Evolutionary conservation across 2,797 vertebrate genomes (phyloP).

Genomic region (Bovichtus variegatus): DNA sequence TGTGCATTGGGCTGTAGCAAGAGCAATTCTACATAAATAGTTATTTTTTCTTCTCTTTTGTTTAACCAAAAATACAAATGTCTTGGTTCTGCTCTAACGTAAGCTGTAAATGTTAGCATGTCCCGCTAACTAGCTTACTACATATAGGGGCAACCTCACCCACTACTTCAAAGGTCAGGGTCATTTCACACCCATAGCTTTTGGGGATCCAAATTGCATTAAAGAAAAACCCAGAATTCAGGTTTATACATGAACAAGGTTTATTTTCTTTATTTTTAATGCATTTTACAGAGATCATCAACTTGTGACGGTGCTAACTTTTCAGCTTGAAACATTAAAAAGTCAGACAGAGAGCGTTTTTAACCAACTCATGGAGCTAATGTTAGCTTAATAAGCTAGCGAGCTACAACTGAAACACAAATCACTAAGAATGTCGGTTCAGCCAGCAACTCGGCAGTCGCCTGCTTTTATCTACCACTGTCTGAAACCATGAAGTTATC

Average conservation of each 20-base stretch:
- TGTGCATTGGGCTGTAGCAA: neutral
- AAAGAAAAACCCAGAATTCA: neutral
- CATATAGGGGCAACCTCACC: neutral
- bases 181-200: neutral
- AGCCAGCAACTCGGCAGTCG: neutral
- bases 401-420: slow-evolving; percentile 3
- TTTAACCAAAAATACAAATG: neutral
- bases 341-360: neutral
- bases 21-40: neutral
- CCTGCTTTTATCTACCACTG: neutral
- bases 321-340: neutral
- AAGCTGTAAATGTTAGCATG: neutral
- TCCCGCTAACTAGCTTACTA: neutral
- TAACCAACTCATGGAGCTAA: no score
- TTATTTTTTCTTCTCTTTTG: neutral
- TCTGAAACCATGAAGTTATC: no score
- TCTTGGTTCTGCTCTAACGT: no score
- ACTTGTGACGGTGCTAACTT: neutral
- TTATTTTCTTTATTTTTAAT: neutral
- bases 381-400: neutral
- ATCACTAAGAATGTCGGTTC: neutral
- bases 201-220: neutral
- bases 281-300: neutral
- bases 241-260: neutral
- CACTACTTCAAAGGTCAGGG: neutral